Evolutionary conservation across 2,797 vertebrate species (phyloP), one percentile per base, ranked within the genome.

Genomic region (Aeoliscus strigatus): DNA sequence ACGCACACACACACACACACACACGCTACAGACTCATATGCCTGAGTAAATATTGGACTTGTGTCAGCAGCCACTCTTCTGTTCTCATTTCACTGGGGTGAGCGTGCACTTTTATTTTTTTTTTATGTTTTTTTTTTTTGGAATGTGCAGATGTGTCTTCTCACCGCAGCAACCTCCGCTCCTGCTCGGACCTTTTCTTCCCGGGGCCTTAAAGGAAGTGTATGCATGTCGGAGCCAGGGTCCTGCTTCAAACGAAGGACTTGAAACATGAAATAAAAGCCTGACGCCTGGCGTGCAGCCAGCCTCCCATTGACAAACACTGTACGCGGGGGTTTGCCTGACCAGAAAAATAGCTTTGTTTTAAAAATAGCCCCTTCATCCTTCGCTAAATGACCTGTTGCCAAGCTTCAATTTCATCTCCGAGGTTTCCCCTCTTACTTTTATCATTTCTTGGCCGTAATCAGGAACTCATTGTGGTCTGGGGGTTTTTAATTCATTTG

Each of bases 1-100:
- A 43, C 54, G 53, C 64, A 55, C 48, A 61, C 66, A 70, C 37
- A 27, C 27, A 35, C 61, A 27, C 39, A 45, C 40, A n/a, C 43
- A 41, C 54, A 62, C 53, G 60, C 46, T 16, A 30, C 48, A 66
- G 45, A 65, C 61, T 60, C 64, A 50, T 66, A 73, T 68, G 71
- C 67, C 70, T 74, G 70, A 80, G 68, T 84, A 86, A 83, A 86
- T 84, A 82, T 82, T 82, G 70, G 66, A 73, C 70, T 71, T 74
- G 56, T 51, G 59, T 79, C 71, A 75, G 73, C 70, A 62, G 68
- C 55, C 40, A 55, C 51, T 78, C 42, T 43, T 61, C 50, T 68
- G 39, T 51, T 73, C 70, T 61, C 38, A 38, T 33, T 62, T 75
- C 57, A 27, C 27, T 53, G 47, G 29, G 60, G 51, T 42, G 28